phyloP scores from a whole-genome alignment of 2,888 invertebrate species.

The Drosophila pseudotakahashii region DNA sequence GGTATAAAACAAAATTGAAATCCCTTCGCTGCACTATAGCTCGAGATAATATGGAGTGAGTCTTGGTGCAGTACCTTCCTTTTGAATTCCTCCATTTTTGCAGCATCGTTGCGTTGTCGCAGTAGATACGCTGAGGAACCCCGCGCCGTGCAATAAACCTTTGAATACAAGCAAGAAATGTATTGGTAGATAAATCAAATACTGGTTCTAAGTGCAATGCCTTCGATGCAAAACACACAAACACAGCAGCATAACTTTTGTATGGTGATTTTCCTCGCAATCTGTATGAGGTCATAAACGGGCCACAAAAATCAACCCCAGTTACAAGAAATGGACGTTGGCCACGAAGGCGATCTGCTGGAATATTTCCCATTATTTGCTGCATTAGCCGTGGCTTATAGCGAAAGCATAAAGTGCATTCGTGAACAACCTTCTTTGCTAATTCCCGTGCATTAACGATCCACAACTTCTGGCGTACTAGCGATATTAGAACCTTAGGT shows the following conservation, averaged over 20 bases:
- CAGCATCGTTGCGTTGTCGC: too few species aligned
- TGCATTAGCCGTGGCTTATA: not conserved
- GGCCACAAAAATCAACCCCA: not conserved
- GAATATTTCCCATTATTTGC: not conserved
- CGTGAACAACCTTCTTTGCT: too few species aligned
- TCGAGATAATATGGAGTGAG: too few species aligned
- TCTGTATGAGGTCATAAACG: not conserved
- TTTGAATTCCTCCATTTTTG: too few species aligned
- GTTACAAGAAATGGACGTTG: not conserved
- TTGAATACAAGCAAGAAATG: too few species aligned
- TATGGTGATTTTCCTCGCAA: not conserved
- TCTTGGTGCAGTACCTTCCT: too few species aligned
- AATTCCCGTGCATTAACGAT: not conserved
- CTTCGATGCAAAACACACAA: too few species aligned
- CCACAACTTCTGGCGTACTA: not conserved
- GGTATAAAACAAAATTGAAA: too few species aligned
- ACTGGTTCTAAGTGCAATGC: not conserved
- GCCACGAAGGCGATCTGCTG: not conserved
- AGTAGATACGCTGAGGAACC: too few species aligned
- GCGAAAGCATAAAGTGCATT: not conserved
- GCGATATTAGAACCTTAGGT: not conserved
- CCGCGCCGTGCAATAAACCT: too few species aligned
- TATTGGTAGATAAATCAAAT: not conserved
- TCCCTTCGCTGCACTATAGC: too few species aligned
- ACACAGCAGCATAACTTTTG: not conserved